A percentile compares a stretch with the other conserved stretches of the same genome.
Evolutionary conservation across 2,888 invertebrate species (phyloP).

Genomic region (Perizoma flavofasciatum): DNA sequence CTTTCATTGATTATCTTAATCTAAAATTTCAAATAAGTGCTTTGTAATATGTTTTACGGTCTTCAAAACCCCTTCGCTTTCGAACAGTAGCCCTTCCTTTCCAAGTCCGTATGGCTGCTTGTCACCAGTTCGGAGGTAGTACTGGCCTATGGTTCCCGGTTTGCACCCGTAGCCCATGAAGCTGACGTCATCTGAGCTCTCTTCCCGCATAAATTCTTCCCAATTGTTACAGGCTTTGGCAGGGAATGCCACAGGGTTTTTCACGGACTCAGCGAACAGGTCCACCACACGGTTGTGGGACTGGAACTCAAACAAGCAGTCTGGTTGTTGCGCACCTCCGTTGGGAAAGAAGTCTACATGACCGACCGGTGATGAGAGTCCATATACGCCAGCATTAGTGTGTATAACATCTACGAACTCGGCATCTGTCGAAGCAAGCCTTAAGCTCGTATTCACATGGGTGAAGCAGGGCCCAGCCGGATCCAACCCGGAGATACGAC

Average conservation of each 20-base stretch:
- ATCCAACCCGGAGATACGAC: slow-evolving; percentile 63
- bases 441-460: slow-evolving; percentile 46
- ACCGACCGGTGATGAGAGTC: slow-evolving; percentile 58
- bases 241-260: slow-evolving; percentile 23
- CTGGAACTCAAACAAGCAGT: slow-evolving; percentile 65
- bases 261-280: slow-evolving; percentile 32
- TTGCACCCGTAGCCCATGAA: slow-evolving; percentile 41
- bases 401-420: slow-evolving; percentile 67
- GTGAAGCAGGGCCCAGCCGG: slow-evolving; percentile 52
- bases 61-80: slow-evolving; percentile 20
- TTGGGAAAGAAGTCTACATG: slow-evolving; percentile 73
- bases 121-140: slow-evolving; percentile 41
- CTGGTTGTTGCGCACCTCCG: slow-evolving; percentile 64
- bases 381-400: slow-evolving; percentile 64
- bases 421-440: slow-evolving; percentile 59
- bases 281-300: slow-evolving; percentile 68
- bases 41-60: slow-evolving; percentile 12
- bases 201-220: slow-evolving; percentile 22
- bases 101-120: slow-evolving; percentile 36
- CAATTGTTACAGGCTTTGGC: slow-evolving; percentile 20
- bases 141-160: slow-evolving; percentile 32
- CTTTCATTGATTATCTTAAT: slow-evolving; percentile 10
- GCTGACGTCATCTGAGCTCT: slow-evolving; percentile 9
- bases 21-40: slow-evolving; percentile 9
- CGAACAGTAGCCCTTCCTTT: slow-evolving; percentile 26